Percentiles rank a stretch among this genome's conserved stretches.
Evolutionary conservation across 2,888 invertebrate species (phyloP).

Genomic region (Drosophila siamana): DNA sequence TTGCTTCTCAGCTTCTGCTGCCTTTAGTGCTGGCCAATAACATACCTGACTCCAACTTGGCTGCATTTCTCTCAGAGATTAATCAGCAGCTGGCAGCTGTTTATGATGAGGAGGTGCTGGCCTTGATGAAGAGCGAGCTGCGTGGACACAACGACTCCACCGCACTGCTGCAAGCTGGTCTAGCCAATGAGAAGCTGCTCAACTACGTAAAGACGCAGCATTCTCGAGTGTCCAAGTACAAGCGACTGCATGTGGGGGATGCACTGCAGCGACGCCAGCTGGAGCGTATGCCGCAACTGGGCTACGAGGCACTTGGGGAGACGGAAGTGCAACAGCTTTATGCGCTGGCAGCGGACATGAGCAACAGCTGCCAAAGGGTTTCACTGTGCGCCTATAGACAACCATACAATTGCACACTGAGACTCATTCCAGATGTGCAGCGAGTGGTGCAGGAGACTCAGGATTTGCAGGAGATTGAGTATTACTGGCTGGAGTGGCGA

Average conservation of each 20-base stretch:
- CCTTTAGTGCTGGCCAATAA: slow-evolving; percentile 8
- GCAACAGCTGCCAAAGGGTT: slow-evolving; percentile 90
- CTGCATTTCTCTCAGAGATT: slow-evolving; percentile 68
- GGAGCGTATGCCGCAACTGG: slow-evolving; percentile 89
- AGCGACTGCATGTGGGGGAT: slow-evolving; percentile 87
- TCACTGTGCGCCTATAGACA: slow-evolving; percentile 90
- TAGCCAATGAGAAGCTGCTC: slow-evolving; percentile 69
- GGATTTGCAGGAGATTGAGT: slow-evolving; percentile 80
- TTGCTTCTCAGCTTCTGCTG: slow-evolving; percentile 20
- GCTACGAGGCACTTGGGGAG: slow-evolving; percentile 89
- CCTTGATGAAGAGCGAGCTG: slow-evolving; percentile 77
- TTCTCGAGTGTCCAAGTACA: slow-evolving; percentile 66
- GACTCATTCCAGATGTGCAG: slow-evolving; percentile 88
- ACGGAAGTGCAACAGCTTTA: slow-evolving; percentile 88
- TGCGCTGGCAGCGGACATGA: slow-evolving; percentile 90
- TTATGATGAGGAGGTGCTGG: slow-evolving; percentile 77
- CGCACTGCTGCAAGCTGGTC: slow-evolving; percentile 70
- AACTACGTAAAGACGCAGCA: slow-evolving; percentile 64
- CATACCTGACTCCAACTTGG: slow-evolving; percentile 41
- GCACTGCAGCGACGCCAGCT: slow-evolving; percentile 90
- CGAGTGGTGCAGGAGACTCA: slow-evolving; percentile 71
- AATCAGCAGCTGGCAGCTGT: slow-evolving; percentile 70
- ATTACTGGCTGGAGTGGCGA: slow-evolving; percentile 84
- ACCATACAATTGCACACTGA: slow-evolving; percentile 88
- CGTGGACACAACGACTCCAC: slow-evolving; percentile 65